These are phyloP conservation scores for Passer domesticus DNA, from an alignment of 2,113 vertebrate species.

Conservation along the genomic window DNA sequence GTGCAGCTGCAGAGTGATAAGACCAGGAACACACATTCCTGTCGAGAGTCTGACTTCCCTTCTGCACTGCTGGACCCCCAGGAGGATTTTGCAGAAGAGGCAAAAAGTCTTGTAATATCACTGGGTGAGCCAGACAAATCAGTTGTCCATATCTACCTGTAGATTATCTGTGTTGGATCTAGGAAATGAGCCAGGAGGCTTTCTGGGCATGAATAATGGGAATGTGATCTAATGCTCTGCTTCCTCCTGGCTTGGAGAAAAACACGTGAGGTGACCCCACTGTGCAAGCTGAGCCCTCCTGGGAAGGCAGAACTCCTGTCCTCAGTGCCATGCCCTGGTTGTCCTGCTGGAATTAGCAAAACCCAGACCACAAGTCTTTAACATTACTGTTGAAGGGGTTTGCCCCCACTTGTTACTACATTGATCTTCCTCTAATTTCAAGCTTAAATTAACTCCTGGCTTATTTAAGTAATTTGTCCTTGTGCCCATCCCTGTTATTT, in stretches of 20 bases:
- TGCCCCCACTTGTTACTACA: neutral
- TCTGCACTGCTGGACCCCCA: neutral
- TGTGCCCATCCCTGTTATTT: neutral
- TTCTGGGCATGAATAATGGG: neutral
- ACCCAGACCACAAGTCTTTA: neutral
- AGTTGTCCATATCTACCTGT: neutral
- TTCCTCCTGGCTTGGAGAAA: neutral
- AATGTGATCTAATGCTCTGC: neutral
- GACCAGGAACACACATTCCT: neutral
- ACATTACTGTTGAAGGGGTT: neutral
- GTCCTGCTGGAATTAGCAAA: neutral
- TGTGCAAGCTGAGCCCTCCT: fast-evolving
- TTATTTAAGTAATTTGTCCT: neutral
- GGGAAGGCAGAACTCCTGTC: neutral
- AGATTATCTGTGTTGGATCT: neutral
- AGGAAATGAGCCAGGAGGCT: neutral
- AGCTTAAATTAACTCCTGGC: neutral
- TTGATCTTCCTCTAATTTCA: neutral
- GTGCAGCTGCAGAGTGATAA: neutral
- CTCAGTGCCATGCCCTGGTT: neutral
- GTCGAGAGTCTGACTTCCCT: neutral
- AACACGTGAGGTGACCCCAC: neutral
- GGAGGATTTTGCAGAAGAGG: neutral
- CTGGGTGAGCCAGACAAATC: neutral
- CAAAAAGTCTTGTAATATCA: neutral